Evolutionary conservation across 2,888 invertebrate genomes (phyloP).

Genomic region (Pseudolycoriella hygida): DNA sequence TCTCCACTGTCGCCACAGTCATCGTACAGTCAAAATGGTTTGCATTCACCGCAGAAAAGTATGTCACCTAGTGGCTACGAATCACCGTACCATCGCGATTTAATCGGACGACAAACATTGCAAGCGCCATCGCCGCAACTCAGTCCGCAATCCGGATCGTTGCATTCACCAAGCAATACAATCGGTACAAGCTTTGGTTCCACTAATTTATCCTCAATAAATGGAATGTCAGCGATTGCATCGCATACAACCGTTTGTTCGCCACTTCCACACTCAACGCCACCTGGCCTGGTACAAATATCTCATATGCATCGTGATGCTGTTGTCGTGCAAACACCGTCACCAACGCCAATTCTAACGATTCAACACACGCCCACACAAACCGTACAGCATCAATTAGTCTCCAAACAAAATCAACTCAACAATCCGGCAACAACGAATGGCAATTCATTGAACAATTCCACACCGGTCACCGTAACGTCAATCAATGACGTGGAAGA

Average conservation of each 20-base stretch:
- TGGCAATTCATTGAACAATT: not conserved
- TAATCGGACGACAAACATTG: slow-evolving; percentile 13
- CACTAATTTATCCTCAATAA: not conserved
- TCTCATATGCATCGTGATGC: slow-evolving; percentile 32
- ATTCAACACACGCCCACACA: slow-evolving; percentile 19
- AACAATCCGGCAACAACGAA: slow-evolving; percentile 14
- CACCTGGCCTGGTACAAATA: slow-evolving; percentile 33
- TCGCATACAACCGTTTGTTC: slow-evolving; percentile 17
- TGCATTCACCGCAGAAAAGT: slow-evolving; percentile 67
- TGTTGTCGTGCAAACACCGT: slow-evolving; percentile 32
- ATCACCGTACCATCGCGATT: slow-evolving; percentile 32
- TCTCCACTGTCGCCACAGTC: slow-evolving; percentile 70
- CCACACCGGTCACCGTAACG: slow-evolving; percentile 22
- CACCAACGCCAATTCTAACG: slow-evolving; percentile 30
- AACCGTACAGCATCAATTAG: slow-evolving; percentile 9
- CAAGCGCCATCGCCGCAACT: slow-evolving; percentile 42
- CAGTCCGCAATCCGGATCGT: slow-evolving; percentile 44
- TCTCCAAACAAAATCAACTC: slow-evolving; percentile 19
- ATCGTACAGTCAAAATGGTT: slow-evolving; percentile 64
- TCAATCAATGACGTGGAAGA: slow-evolving; percentile 66
- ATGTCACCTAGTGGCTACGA: slow-evolving; percentile 72
- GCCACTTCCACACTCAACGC: slow-evolving; percentile 24
- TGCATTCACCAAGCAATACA: slow-evolving; percentile 34
- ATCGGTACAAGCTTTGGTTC: slow-evolving; percentile 2
- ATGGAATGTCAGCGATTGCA: not conserved